Conservation (phyloP, 2,113 vertebrate genomes). For the Lamprotornis superbus region DNA sequence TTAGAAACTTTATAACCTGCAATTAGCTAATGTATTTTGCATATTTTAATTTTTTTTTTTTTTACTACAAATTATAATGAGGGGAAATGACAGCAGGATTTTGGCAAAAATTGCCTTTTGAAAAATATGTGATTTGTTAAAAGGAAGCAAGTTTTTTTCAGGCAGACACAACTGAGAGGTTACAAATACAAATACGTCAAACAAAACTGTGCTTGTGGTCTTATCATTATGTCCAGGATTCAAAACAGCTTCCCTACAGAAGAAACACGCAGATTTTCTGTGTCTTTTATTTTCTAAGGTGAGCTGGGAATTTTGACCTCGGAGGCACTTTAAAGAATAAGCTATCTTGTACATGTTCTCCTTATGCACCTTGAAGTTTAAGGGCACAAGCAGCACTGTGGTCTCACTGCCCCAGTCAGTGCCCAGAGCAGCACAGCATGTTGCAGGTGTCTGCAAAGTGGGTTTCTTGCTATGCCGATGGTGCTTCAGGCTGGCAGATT, state of each 20-base stretch:
- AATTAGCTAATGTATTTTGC: neutral
- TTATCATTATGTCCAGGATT: neutral
- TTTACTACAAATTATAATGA: neutral
- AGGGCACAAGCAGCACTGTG: accelerated
- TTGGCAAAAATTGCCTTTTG: neutral
- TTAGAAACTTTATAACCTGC: neutral
- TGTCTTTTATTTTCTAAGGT: neutral
- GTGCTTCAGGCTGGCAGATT: neutral
- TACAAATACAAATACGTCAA: neutral
- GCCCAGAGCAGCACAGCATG: neutral
- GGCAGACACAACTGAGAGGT: neutral
- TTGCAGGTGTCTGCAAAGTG: neutral
- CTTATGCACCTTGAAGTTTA: neutral
- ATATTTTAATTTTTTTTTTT: neutral
- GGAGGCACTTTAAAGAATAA: neutral
- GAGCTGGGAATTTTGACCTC: neutral
- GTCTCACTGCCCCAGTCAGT: accelerated
- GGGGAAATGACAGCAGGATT: neutral
- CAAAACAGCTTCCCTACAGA: neutral
- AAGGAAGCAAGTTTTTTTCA: neutral
- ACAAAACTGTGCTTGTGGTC: neutral
- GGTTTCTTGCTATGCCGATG: neutral
- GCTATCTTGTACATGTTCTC: neutral
- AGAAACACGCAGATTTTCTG: neutral
- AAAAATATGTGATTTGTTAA: neutral